A percentile compares a stretch with the other conserved stretches of the same genome.
phyloP scores from a whole-genome alignment of 2,888 invertebrate species.

The Pycnomerus fuliginosus region DNA sequence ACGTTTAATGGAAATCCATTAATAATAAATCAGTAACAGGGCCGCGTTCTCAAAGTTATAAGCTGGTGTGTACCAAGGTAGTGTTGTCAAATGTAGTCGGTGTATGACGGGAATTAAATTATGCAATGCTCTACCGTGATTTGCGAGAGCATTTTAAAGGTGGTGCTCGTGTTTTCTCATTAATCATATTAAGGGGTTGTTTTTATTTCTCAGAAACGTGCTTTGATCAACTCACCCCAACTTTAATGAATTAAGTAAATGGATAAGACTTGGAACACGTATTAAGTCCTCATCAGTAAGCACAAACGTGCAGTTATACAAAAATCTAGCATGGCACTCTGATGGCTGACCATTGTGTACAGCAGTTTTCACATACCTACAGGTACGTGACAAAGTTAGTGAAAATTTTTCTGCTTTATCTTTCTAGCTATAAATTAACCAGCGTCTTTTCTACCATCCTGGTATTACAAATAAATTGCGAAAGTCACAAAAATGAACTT shows the following conservation, averaged over 20 bases:
- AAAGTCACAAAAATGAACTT: too few species aligned
- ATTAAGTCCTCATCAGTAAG: constrained; percentile 14
- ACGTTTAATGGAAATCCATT: constrained; percentile 48
- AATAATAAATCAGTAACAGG: constrained; percentile 49
- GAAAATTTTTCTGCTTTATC: too few species aligned
- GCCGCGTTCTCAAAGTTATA: constrained; percentile 35
- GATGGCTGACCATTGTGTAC: constrained; percentile 4
- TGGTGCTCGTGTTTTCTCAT: constrained; percentile 12
- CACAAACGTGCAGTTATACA: constrained; percentile 15
- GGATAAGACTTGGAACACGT: constrained; percentile 22
- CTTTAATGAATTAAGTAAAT: constrained; percentile 22
- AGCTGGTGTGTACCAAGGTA: constrained; percentile 31
- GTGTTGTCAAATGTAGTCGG: constrained; percentile 22
- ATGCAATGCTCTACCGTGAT: constrained; percentile 19
- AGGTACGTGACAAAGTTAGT: constrained; percentile 5
- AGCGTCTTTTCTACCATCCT: too few species aligned
- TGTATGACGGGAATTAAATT: constrained; percentile 24
- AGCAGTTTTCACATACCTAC: constrained; percentile 11
- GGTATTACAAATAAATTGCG: too few species aligned
- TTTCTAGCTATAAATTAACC: too few species aligned
- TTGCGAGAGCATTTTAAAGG: constrained; percentile 19
- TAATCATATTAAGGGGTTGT: constrained; percentile 14
- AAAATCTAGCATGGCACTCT: constrained; percentile 4
- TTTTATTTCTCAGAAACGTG: constrained; percentile 14
- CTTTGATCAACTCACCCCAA: constrained; percentile 13